Evolutionary conservation across 2,797 vertebrate genomes (phyloP), one percentile per base, ranked within the genome.

Genomic region (Sciurus carolinensis): DNA sequence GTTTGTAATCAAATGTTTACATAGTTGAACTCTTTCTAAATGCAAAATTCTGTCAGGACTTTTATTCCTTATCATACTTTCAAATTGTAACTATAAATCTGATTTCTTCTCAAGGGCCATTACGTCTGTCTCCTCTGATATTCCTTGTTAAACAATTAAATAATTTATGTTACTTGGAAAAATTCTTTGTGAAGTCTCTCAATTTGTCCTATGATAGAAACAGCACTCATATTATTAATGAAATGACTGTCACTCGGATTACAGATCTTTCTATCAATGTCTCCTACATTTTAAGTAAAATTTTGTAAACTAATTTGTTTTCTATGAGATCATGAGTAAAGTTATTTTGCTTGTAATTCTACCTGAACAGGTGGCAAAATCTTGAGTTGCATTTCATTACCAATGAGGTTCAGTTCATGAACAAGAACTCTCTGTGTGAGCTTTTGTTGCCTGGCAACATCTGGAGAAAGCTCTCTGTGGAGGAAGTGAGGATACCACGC

Each of bases 361-460:
- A 64, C 59, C 82, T 88, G 66, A 87, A 83, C 54, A 92, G 75
- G 62, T 71, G 91, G 77, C 76, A 94, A 15, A 93, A 17, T 39
- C 39, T 76, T 28, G 92, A 22, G 15, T 69, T 3, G 62, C 4
- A 75, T 67, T 85, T 5, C 87, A 95, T 96, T 97, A 15, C 7
- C 83, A 97, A 73, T 3, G 12, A 96, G 33, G 66, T 33, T 97
- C 72, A 94, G 95, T 81, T 94, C 80, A 69, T 26, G 87, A 96
- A 83, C 28, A 91, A 79, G 86, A 90, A 95, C 91, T 87, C n/a
- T 88, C 81, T 93, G 54, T 44, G 77, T 82, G 89, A 95, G 88
- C 77, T 97, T 36, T 54, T 64, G 76, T 93, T 42, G 1, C 84
- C 89, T 33, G 2, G 90, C 66, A 50, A 86, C 86, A 10, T 84